Evolutionary conservation across 2,888 invertebrate species (phyloP).

Genomic region (Dusona sp.): DNA sequence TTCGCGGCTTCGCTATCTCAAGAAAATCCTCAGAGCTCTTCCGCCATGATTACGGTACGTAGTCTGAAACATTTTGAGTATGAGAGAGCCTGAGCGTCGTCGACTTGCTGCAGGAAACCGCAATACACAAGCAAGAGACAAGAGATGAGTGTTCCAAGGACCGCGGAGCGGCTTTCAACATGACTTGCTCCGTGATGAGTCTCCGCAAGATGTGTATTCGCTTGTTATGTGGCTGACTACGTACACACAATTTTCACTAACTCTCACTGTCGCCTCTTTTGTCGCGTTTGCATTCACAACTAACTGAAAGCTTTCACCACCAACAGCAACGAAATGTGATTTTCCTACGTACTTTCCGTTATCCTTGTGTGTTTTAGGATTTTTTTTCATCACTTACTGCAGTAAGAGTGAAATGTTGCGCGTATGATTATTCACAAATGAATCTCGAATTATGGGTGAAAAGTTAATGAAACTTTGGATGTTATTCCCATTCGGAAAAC

Average conservation of each 20-base stretch:
- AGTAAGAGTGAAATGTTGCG: neutral
- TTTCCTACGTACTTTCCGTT: slow-evolving; percentile 14
- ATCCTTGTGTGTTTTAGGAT: neutral
- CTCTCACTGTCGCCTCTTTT: slow-evolving; percentile 48
- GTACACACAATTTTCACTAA: slow-evolving; percentile 65
- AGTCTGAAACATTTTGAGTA: slow-evolving; percentile 70
- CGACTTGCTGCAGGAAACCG: slow-evolving; percentile 59
- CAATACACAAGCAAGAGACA: slow-evolving; percentile 56
- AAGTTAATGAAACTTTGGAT: neutral
- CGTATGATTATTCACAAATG: neutral
- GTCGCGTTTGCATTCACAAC: slow-evolving; percentile 48
- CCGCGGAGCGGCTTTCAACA: slow-evolving; percentile 55
- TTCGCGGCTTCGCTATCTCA: slow-evolving; percentile 44
- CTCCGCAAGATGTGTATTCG: slow-evolving; percentile 51
- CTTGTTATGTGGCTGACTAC: slow-evolving; percentile 65
- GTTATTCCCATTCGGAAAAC: neutral
- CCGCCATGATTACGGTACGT: slow-evolving; percentile 75
- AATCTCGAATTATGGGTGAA: neutral
- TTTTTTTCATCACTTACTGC: neutral
- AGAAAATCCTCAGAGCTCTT: slow-evolving; percentile 62
- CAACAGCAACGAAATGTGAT: neutral
- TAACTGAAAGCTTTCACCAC: slow-evolving; percentile 31
- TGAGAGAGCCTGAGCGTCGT: slow-evolving; percentile 30
- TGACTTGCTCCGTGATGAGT: slow-evolving; percentile 61
- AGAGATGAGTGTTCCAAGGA: slow-evolving; percentile 60